Evolutionary conservation across 2,888 invertebrate species (phyloP).

Genomic region (Drosophila falleni): DNA sequence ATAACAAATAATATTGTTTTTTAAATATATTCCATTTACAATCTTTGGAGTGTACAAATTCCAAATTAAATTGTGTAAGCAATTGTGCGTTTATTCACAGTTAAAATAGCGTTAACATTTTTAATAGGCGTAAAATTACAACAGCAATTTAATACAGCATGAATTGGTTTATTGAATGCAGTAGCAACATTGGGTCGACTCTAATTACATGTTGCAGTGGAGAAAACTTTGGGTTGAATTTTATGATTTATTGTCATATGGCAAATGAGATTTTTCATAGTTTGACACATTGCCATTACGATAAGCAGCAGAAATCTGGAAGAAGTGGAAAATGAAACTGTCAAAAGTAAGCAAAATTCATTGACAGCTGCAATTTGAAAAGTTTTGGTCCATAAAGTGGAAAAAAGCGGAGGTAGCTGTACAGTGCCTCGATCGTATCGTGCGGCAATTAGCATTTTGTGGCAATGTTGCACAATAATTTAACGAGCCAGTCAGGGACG

Average conservation of each 20-base stretch:
- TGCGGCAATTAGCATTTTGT: slow-evolving; percentile 81
- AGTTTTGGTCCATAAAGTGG: slow-evolving; percentile 41
- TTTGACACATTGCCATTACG: slow-evolving; percentile 71
- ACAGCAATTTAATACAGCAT: slow-evolving; percentile 5
- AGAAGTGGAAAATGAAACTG: slow-evolving; percentile 52
- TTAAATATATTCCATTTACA: slow-evolving; percentile 14
- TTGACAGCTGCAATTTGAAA: slow-evolving; percentile 77
- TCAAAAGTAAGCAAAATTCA: slow-evolving; percentile 62
- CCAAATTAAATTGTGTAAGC: slow-evolving; percentile 54
- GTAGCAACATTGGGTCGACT: not conserved
- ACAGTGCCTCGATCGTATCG: slow-evolving; percentile 71
- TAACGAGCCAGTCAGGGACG: slow-evolving; percentile 52
- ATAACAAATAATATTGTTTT: not conserved
- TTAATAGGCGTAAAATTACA: slow-evolving; percentile 56
- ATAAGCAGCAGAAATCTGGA: slow-evolving; percentile 55
- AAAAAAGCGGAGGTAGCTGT: slow-evolving; percentile 3
- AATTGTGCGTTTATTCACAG: slow-evolving; percentile 39
- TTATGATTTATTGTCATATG: slow-evolving; percentile 63
- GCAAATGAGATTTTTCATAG: slow-evolving; percentile 60
- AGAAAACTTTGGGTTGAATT: slow-evolving; percentile 9
- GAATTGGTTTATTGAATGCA: slow-evolving; percentile 6
- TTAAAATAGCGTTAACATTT: slow-evolving; percentile 50
- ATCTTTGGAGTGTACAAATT: slow-evolving; percentile 27
- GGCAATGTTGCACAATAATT: slow-evolving; percentile 81
- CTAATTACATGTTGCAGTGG: slow-evolving; percentile 5